phyloP scores from a whole-genome alignment of 2,888 invertebrate genomes.

The Trichogramma dendrolimi region DNA sequence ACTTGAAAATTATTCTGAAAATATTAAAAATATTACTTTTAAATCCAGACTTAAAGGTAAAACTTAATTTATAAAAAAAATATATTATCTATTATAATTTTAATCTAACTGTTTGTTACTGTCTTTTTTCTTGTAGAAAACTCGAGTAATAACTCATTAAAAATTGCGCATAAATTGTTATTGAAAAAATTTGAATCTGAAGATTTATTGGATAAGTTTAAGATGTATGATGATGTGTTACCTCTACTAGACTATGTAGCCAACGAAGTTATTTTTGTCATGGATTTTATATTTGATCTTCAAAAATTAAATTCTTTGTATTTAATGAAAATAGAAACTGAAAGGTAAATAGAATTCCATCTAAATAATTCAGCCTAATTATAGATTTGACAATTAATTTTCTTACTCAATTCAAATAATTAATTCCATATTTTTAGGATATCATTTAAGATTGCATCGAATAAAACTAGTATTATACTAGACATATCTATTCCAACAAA shows the following conservation, averaged over 20 bases:
- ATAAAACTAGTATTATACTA: conserved; percentile 37
- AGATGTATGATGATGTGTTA: conserved; percentile 35
- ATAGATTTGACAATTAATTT: background rate
- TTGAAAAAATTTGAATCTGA: conserved; percentile 33
- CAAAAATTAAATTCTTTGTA: conserved; percentile 32
- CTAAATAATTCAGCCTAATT: background rate
- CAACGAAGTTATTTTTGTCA: conserved; percentile 35
- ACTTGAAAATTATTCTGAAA: conserved; percentile 10
- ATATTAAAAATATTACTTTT: conserved; percentile 32
- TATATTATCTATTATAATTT: conserved; percentile 1
- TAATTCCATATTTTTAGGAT: conserved; percentile 34
- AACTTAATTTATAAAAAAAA: background rate
- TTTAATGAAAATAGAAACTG: conserved; percentile 34
- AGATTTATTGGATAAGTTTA: conserved; percentile 28
- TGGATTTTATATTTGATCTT: conserved; percentile 43
- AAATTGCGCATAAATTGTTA: conserved; percentile 38
- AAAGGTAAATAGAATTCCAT: conserved; percentile 34
- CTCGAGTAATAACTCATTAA: conserved; percentile 30
- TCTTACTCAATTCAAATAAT: conserved; percentile 9
- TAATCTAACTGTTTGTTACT: background rate
- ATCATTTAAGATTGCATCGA: conserved; percentile 35
- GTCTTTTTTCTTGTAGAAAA: conserved; percentile 25
- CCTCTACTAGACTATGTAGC: conserved; percentile 38
- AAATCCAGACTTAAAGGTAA: conserved; percentile 36
- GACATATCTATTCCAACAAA: conserved; percentile 37